Conservation (phyloP, 2,797 vertebrate species). For the Crenuchus spilurus region DNA sequence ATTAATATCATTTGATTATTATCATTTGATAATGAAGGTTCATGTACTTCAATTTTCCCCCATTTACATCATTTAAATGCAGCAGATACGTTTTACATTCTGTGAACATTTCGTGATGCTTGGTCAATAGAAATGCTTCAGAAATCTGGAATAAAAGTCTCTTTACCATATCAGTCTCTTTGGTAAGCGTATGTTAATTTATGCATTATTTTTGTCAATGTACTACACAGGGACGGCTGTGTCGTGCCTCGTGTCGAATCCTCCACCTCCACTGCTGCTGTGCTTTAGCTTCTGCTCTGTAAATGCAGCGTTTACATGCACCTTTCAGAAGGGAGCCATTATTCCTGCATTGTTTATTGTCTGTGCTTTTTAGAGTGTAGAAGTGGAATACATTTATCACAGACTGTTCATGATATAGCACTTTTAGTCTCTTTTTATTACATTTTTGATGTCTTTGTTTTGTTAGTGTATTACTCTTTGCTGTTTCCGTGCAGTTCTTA, state of each 20-base stretch:
- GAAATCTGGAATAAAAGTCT: no score
- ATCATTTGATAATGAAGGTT: no score
- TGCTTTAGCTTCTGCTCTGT: neutral
- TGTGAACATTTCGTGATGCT: no score
- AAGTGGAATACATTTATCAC: constrained; percentile 41
- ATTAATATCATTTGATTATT: no score
- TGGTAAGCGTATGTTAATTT: no score
- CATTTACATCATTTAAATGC: no score
- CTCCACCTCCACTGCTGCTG: neutral
- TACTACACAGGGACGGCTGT: neutral
- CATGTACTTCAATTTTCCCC: no score
- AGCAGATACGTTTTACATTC: no score
- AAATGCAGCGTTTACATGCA: neutral
- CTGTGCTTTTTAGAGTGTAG: constrained; percentile 18
- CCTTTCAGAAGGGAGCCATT: neutral
- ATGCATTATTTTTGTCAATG: neutral
- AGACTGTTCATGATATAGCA: constrained; percentile 4
- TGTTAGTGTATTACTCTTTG: constrained; percentile 3
- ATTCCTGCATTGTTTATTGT: constrained; percentile 28
- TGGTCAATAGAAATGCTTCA: no score
- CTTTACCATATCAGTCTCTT: no score
- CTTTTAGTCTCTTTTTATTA: constrained; percentile 26
- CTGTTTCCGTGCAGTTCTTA: constrained; percentile 16
- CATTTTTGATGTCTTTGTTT: no score
- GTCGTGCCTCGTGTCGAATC: neutral